These are phyloP conservation scores for Eptatretus atami DNA, from an alignment of 2,797 vertebrate genomes.

Conservation along the genomic window DNA sequence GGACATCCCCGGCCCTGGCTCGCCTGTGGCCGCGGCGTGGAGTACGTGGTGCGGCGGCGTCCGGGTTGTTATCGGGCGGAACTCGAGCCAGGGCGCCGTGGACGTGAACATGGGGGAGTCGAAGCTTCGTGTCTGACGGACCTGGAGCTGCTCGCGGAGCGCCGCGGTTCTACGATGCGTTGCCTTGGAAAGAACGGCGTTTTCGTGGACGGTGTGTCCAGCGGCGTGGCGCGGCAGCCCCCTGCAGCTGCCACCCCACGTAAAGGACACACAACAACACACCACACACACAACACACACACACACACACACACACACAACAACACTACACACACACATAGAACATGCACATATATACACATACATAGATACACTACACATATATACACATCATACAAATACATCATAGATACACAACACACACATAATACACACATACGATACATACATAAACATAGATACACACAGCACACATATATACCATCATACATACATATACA, in stretches of 20 bases:
- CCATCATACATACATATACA: too few species aligned
- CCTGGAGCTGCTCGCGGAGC: slow-evolving; percentile 28
- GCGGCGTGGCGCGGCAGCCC: slow-evolving; percentile 64
- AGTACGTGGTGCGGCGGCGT: slow-evolving; percentile 83
- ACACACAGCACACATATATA: too few species aligned
- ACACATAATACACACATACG: too few species aligned
- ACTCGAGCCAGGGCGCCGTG: slow-evolving; percentile 80
- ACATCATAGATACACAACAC: too few species aligned
- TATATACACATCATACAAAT: too few species aligned
- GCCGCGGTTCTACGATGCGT: slow-evolving; percentile 26
- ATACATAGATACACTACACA: too few species aligned
- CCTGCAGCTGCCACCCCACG: slow-evolving; percentile 68
- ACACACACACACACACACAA: too few species aligned
- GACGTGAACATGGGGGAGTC: slow-evolving; percentile 93
- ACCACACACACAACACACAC: too few species aligned
- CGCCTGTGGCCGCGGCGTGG: slow-evolving; percentile 83
- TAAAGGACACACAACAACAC: slow-evolving; percentile 26
- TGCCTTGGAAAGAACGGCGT: slow-evolving; percentile 89
- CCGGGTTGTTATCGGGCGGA: slow-evolving; percentile 75
- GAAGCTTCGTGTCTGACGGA: slow-evolving; percentile 77
- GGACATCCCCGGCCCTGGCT: slow-evolving; percentile 47
- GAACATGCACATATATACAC: too few species aligned
- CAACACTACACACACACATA: too few species aligned
- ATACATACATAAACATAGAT: too few species aligned
- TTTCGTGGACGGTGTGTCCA: slow-evolving; percentile 82